These are phyloP conservation scores for Sicus ferrugineus DNA, from an alignment of 2,888 invertebrate species.

Conservation along the genomic window DNA sequence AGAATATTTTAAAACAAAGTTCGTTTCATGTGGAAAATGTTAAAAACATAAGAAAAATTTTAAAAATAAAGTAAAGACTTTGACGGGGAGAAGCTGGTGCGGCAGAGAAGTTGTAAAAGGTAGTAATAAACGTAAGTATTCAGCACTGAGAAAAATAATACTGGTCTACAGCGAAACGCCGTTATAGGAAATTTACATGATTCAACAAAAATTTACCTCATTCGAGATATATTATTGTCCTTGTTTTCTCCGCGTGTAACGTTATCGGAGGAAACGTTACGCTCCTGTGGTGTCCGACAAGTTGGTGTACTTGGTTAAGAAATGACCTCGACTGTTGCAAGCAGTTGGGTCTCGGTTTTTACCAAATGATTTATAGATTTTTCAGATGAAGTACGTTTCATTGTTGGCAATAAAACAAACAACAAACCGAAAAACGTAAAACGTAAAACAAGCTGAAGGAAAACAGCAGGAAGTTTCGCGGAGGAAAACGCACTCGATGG, in stretches of 20 bases:
- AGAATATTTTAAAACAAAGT: too few species aligned
- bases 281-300: neutral
- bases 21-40: neutral
- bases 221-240: neutral
- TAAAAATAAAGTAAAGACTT: neutral
- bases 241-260: neutral
- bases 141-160: neutral
- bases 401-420: constrained; percentile 16
- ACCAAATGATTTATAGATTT: constrained; percentile 36
- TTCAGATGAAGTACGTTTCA: constrained; percentile 32
- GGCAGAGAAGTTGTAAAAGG: neutral
- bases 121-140: neutral
- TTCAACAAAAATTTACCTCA: neutral
- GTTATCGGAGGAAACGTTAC: neutral
- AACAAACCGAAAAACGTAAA: neutral
- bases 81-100: neutral
- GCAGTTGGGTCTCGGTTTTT: constrained; percentile 17
- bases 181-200: too few species aligned
- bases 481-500: too few species aligned
- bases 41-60: neutral
- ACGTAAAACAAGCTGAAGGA: neutral
- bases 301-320: constrained; percentile 7
- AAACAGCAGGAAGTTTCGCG: neutral
- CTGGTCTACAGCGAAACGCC: neutral
- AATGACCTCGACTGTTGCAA: constrained; percentile 20